Conservation (phyloP, 2,888 invertebrate genomes). For the Nymphalis polychloros region DNA sequence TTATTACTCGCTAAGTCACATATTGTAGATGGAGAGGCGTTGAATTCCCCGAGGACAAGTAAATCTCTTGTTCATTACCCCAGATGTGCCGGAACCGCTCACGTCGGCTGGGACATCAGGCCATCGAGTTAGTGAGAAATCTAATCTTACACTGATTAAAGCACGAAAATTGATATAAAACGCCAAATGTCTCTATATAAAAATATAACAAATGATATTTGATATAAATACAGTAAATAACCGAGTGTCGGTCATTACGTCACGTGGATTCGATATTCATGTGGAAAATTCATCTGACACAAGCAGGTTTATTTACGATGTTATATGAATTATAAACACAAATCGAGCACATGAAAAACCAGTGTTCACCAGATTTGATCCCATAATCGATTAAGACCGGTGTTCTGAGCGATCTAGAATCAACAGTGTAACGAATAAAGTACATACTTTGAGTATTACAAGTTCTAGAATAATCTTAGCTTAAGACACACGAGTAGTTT, state of each 20-base stretch:
- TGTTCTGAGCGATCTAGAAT: background rate
- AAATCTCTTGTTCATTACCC: constrained; percentile 40
- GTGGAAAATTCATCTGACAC: no score
- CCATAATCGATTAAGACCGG: background rate
- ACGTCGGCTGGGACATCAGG: constrained; percentile 32
- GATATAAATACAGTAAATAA: no score
- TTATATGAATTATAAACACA: no score
- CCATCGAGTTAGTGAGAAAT: constrained; percentile 32
- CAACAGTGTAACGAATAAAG: background rate
- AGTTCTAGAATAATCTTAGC: no score
- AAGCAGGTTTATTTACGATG: no score
- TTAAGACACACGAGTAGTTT: no score
- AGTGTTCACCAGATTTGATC: no score
- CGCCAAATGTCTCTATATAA: background rate
- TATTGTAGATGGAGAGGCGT: constrained; percentile 6
- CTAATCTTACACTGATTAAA: constrained; percentile 38
- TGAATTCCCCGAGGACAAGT: constrained; percentile 23
- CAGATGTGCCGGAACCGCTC: constrained; percentile 28
- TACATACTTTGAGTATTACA: no score
- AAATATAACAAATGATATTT: no score
- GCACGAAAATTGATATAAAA: constrained; percentile 38
- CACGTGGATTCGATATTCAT: no score
- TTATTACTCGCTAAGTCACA: constrained; percentile 1
- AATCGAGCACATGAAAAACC: no score
- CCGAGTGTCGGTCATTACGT: no score